Base-by-base conservation (phyloP, 92 coral and sea anemone species). In the Phenganax stokvisi region DNA sequence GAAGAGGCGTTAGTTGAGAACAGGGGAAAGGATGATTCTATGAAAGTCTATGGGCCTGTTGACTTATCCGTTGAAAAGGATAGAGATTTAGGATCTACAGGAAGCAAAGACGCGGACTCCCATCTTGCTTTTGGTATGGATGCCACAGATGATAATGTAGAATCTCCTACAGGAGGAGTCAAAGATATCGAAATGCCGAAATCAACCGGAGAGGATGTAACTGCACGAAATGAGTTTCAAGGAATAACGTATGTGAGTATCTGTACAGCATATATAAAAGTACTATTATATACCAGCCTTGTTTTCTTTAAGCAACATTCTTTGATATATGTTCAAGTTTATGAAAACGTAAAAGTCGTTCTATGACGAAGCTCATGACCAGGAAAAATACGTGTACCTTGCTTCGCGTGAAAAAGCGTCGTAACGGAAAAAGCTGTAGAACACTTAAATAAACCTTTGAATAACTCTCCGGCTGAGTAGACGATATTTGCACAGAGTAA, bases 211-310 rank as follows among this genome's bases (percentile, higher is more conserved):
- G 54, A 31, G 29, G 56, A 2, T 17, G 10, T 5, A 65, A 16
- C 73, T 63, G 83, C 17, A 3, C 58, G 28, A 51, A 79, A 79
- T 13, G 83, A 63, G 69, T 79, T 79, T 79, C 60, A 79, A 64
- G 83, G 83, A 79, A 52, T 12, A 64, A 76, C 81, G 8, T 76
- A 76, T 64, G 81, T 76, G 54, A 76, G 81, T 76, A 76, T 37
- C 47, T 5, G 47, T 37, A 37, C 5, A 37, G 47, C 47, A 37
- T 37, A 20, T 20, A 20, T 20, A 20, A 20, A 20, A 20, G 25
- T 20, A 20, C 25, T 20, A 20, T 20, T 20, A 20, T 20, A 20
- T 37, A 37, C 47, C 47, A 37, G 47, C 47, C 47, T 37, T 37
- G 2, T 37, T 37, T 37, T 37, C 3, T 5, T 37, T 37, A 37